Conservation (phyloP, 2,113 vertebrate species). For the Shinisaurus crocodilurus region DNA sequence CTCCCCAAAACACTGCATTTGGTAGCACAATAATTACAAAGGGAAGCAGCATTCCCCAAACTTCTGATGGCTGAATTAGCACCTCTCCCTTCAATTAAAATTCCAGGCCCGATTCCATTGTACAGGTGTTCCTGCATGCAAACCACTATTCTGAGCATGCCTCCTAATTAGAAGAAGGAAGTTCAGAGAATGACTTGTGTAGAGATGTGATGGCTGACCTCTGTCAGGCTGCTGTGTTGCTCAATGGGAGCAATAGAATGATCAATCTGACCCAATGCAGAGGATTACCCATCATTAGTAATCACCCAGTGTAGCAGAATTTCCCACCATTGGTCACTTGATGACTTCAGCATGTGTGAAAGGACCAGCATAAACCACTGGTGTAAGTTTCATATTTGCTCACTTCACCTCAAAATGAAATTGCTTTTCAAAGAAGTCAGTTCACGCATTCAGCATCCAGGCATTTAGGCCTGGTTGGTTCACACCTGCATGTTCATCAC, state of each 20-base stretch:
- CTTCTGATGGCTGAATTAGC: background rate
- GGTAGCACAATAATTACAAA: constrained; percentile 50
- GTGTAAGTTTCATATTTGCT: too few relatives aligned
- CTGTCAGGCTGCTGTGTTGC: background rate
- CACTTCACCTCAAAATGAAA: too few relatives aligned
- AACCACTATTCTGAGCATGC: background rate
- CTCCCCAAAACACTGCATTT: background rate
- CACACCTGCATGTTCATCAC: too few relatives aligned
- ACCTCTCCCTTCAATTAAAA: background rate
- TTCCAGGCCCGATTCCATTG: background rate
- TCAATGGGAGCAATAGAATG: background rate
- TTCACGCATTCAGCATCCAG: too few relatives aligned
- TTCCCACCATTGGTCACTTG: background rate
- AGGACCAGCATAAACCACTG: too few relatives aligned
- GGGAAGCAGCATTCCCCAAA: constrained; percentile 3
- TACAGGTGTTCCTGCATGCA: background rate
- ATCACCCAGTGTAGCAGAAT: too few relatives aligned
- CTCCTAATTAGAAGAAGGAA: background rate
- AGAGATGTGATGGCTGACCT: background rate
- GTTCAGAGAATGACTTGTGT: background rate
- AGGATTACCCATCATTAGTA: background rate
- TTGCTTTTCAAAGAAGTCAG: too few relatives aligned
- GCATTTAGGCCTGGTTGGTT: too few relatives aligned
- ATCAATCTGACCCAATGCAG: background rate
- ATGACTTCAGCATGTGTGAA: background rate